Conservation (phyloP, 2,888 invertebrate genomes). For the Rhamphomyia laevipes region DNA sequence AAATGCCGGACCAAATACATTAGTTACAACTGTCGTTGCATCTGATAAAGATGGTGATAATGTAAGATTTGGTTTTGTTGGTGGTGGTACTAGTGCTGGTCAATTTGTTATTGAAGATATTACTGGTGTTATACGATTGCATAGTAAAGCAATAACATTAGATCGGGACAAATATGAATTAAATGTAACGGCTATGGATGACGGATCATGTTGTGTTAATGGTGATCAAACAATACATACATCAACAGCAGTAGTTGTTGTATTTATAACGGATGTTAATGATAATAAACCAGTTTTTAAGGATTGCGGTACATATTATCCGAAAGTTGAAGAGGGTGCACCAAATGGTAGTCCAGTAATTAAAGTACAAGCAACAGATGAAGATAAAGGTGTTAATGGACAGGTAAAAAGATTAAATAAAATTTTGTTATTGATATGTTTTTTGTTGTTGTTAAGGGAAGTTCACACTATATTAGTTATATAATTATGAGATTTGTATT, state of each 20-base stretch:
- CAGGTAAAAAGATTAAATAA: constrained; percentile 40
- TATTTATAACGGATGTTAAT: constrained; percentile 94
- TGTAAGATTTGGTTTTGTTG: constrained; percentile 83
- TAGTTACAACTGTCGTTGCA: constrained; percentile 93
- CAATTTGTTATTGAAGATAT: constrained; percentile 93
- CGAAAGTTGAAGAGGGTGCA: constrained; percentile 89
- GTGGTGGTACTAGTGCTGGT: constrained; percentile 79
- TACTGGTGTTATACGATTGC: constrained; percentile 84
- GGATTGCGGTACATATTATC: constrained; percentile 84
- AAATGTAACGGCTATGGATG: constrained; percentile 95
- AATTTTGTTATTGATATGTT: background rate
- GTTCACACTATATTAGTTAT: no score
- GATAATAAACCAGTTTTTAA: constrained; percentile 94
- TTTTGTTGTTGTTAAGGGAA: background rate
- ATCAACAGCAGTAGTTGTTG: constrained; percentile 88
- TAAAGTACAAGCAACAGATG: constrained; percentile 87
- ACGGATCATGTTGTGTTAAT: constrained; percentile 91
- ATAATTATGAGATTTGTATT: no score
- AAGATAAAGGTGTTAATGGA: constrained; percentile 91
- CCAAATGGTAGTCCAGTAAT: constrained; percentile 89
- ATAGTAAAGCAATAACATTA: constrained; percentile 72
- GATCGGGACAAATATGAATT: constrained; percentile 91
- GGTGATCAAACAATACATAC: constrained; percentile 81
- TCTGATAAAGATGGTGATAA: constrained; percentile 97
- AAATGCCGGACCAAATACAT: constrained; percentile 87